phyloP scores from a whole-genome alignment of 2,797 vertebrate genomes.

The Psittacula derbiana region DNA sequence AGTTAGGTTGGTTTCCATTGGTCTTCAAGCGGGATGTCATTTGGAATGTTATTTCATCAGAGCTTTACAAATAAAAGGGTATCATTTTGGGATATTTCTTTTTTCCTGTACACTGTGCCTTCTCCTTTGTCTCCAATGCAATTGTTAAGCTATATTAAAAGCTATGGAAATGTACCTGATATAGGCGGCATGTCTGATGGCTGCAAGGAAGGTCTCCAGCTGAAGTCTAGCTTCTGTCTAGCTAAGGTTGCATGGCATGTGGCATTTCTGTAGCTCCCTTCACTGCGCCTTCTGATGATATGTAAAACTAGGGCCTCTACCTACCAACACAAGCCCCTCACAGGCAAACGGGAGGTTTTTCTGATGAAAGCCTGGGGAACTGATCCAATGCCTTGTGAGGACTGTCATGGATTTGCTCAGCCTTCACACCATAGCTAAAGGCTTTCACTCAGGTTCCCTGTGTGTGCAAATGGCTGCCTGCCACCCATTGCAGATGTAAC shows the following conservation, averaged over 20 bases:
- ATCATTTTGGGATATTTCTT: conserved; percentile 73
- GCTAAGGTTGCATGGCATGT: background rate
- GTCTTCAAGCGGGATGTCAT: conserved; percentile 76
- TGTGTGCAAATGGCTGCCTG: background rate
- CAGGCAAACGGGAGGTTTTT: fast-evolving
- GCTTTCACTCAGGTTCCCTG: background rate
- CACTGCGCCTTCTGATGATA: background rate
- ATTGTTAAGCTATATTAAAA: background rate
- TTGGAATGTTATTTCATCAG: conserved; percentile 79
- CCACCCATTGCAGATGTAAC: background rate
- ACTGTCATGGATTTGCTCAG: background rate
- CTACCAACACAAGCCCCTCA: background rate
- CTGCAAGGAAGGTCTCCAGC: background rate
- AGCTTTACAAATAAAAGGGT: conserved; percentile 85
- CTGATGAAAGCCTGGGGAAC: background rate
- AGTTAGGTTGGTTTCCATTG: conserved; percentile 78
- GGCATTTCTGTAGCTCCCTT: background rate
- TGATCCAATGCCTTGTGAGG: background rate
- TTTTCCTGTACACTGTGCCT: conserved; percentile 64
- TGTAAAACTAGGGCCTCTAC: background rate
- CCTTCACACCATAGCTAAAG: background rate
- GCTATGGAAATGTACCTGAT: background rate
- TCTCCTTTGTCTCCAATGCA: conserved; percentile 24
- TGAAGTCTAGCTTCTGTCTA: background rate
- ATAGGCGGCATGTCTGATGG: background rate